These are phyloP conservation scores for Brevimyrus niger DNA, from an alignment of 2,113 vertebrate species.

Conservation along the genomic window DNA sequence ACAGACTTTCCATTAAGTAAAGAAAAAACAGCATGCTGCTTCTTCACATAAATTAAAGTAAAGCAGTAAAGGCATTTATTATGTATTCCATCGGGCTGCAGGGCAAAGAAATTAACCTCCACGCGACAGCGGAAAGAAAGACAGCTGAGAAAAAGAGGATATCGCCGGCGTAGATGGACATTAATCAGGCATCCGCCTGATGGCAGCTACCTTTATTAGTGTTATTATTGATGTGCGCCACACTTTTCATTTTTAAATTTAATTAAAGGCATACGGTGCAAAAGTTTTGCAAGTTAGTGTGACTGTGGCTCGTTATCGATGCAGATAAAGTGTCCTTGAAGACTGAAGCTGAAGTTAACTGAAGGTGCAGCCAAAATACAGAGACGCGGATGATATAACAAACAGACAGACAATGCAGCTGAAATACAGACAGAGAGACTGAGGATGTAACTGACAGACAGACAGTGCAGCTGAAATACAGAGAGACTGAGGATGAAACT, in stretches of 20 bases:
- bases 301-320: background rate
- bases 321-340: background rate
- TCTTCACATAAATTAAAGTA: background rate
- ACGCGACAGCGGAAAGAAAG: background rate
- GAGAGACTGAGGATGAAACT: background rate
- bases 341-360: background rate
- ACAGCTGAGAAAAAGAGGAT: background rate
- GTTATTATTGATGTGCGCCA: background rate
- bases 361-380: background rate
- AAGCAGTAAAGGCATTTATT: slow-evolving; percentile 4
- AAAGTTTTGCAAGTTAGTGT: background rate
- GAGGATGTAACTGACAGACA: background rate
- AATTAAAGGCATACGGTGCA: background rate
- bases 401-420: background rate
- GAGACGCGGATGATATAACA: background rate
- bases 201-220: slow-evolving; percentile 3
- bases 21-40: background rate
- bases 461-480: background rate
- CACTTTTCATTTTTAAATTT: background rate
- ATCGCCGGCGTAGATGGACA: background rate
- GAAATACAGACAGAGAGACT: background rate
- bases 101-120: slow-evolving; percentile 12
- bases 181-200: background rate
- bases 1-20: background rate
- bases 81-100: background rate